Conservation (phyloP, 1,140 invertebrate species). For the Formica selysi region DNA sequence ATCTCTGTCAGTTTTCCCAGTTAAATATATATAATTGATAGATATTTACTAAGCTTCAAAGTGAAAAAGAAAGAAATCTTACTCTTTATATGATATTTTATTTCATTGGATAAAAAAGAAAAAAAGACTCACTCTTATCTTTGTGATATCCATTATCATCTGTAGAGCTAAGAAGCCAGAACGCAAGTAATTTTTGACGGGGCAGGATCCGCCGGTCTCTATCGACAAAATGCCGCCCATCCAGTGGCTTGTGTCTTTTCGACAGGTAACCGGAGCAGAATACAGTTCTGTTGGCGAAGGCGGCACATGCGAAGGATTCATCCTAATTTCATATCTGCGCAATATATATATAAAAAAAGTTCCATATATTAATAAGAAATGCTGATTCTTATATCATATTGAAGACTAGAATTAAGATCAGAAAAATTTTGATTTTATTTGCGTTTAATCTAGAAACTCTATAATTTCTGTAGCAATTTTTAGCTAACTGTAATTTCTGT, state of each 20-base stretch:
- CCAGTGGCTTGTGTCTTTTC: slow-evolving; percentile 89
- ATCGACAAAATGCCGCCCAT: slow-evolving; percentile 88
- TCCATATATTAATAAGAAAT: slow-evolving; percentile 1
- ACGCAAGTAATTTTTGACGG: slow-evolving; percentile 91
- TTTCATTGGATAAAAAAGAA: background rate
- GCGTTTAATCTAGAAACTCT: background rate
- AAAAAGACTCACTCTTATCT: slow-evolving; percentile 88
- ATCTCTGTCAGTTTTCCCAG: no score
- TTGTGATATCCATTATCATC: slow-evolving; percentile 90
- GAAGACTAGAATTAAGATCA: no score
- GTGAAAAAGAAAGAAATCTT: background rate
- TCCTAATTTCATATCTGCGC: slow-evolving; percentile 90
- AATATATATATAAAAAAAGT: background rate
- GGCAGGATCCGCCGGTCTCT: slow-evolving; percentile 90
- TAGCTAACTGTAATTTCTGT: background rate
- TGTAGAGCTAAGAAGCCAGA: slow-evolving; percentile 92
- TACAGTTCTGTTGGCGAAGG: slow-evolving; percentile 89
- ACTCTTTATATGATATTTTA: background rate
- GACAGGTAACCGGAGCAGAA: slow-evolving; percentile 89
- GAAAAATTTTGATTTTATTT: background rate
- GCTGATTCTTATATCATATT: background rate
- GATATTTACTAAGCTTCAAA: background rate
- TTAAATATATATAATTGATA: background rate
- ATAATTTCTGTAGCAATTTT: background rate
- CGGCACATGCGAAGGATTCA: slow-evolving; percentile 89